Base-by-base conservation (phyloP, 92 coral and sea anemone species). In the Zoanthus sansibaricus region DNA sequence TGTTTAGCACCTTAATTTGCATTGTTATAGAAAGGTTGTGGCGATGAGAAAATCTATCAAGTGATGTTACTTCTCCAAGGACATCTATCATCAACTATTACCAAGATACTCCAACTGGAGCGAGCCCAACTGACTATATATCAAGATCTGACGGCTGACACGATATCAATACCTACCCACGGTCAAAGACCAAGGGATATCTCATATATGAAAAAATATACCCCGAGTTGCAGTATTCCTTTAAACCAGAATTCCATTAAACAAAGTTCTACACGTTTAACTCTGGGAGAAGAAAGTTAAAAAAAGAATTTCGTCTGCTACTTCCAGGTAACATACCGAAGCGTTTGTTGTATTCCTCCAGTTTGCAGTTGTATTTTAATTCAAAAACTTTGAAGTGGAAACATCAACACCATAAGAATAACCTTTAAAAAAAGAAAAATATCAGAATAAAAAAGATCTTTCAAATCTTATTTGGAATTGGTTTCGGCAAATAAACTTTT, bases 1-100 rank as follows among this genome's bases (percentile, higher is more conserved):
- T 79, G 85, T 80, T 80, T 80, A 80, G 9, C 85, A 42, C 75
- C 61, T 66, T 80, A 80, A 80, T 80, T 71, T 64, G 75, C 47
- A 71, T 71, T 64, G 85, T 44, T 66, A 64, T 80, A 64, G 17
- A 48, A 44, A 14, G 51, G 55, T 42, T 33, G 33, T 42, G 75
- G 59, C 66, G 85, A 80, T 80, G 73, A 70, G 73, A 80, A 62
- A 64, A 66, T 44, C 85, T 45, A 67, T 64, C 49, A 78, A 80
- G 85, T 80, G 74, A 52, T 14, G 75, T 80, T 80, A 75, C 75
- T 80, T 75, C 49, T 80, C 45, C 37, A 80, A 80, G 33, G 75
- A 52, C 55, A 45, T 80, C 85, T 67, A 80, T 80, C 85, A 80
- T 66, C 85, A 67, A 46, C 21, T 11, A 62, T 25, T 46, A 15